Evolutionary conservation across 2,113 vertebrate species (phyloP), one percentile per base, ranked within the genome.

Genomic region (Naja naja): DNA sequence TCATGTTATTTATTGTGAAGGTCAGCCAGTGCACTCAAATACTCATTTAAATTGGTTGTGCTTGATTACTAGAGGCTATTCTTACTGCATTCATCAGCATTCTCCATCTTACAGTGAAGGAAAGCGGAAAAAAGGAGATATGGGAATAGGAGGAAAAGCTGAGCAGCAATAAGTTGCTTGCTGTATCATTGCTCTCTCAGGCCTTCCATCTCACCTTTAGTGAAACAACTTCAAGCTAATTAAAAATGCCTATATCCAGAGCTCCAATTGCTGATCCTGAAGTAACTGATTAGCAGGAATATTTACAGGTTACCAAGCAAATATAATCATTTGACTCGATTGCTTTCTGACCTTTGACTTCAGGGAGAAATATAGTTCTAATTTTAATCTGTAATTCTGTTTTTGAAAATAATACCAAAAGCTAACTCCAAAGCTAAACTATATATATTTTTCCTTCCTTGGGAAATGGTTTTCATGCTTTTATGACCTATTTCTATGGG

Each of bases 291-390:
- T 27, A 58, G 3, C 5, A 60, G 39, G 4, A 5, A 89, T 87
- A 69, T 54, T 25, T 81, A 91, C 55, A 23, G 53, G 45, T 89
- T 91, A 14, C 2, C 54, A 93, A 86, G 14, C 27, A 89, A 89
- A 0, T 87, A 5, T 0, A 88, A 45, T 16, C 1, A 81, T 18
- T 39, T 87, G n/a, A 91, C 56, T 60, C 1, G 34, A 49, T 85
- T 90, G 20, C 43, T 74, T 39, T 22, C 9, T 93, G 27, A 0
- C 16, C 91, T 60, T 88, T 91, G 88, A 0, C 0, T 3, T 30
- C 5, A 88, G 16, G 10, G 53, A 69, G 0, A 0, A 43, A 54
- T 55, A 14, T 60, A 0, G 0, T 90, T 96, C 11, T 54, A 81
- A 23, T 89, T 94, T 91, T 92, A 58, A 45, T 2, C n/a, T 30